These are phyloP conservation scores for Standfussiana lucernea DNA, from an alignment of 2,888 invertebrate genomes.

Conservation along the genomic window DNA sequence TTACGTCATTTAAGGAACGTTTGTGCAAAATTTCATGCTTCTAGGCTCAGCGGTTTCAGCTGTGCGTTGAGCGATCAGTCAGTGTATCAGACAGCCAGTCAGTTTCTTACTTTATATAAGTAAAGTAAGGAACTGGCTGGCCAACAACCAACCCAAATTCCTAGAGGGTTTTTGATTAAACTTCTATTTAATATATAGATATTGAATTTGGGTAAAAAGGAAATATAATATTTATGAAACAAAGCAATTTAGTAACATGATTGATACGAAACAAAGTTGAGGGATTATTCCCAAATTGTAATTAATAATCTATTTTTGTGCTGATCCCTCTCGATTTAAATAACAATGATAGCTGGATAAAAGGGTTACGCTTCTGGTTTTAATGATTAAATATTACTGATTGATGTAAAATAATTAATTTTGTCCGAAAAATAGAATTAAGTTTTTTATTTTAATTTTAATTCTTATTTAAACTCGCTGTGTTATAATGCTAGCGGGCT, in stretches of 20 bases:
- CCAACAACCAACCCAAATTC: no score
- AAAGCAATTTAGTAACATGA: constrained; percentile 32
- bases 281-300: constrained; percentile 20
- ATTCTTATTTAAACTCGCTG: background rate
- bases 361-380: background rate
- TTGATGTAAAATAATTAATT: constrained; percentile 9
- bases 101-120: no score
- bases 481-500: background rate
- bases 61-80: no score
- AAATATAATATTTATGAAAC: constrained; percentile 16
- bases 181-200: no score
- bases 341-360: background rate
- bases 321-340: background rate
- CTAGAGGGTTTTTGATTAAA: no score
- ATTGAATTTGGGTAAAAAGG: constrained; percentile 8
- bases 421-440: background rate
- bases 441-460: no score
- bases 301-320: constrained; percentile 34
- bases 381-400: background rate
- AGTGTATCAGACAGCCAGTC: no score
- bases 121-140: no score
- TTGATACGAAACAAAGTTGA: constrained; percentile 19
- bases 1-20: no score
- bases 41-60: no score
- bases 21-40: no score